phyloP scores from a whole-genome alignment of 2,113 vertebrate species.

The Panthera tigris region DNA sequence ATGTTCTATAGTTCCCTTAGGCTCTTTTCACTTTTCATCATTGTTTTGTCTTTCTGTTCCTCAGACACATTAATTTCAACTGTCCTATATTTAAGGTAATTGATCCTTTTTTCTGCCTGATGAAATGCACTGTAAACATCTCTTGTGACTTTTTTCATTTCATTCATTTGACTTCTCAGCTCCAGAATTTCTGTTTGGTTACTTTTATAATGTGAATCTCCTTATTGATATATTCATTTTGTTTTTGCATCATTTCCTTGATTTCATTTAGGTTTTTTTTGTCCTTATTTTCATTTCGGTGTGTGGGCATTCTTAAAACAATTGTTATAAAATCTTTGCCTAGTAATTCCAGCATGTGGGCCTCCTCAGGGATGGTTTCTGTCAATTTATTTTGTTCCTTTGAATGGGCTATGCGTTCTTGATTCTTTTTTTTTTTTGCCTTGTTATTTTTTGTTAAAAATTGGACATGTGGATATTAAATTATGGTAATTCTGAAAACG shows the following conservation, averaged over 20 bases:
- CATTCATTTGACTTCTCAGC: not conserved
- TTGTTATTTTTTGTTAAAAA: conserved; percentile 2
- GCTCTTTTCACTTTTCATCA: not conserved
- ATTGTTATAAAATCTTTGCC: not conserved
- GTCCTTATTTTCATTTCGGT: not conserved
- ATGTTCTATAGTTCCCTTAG: not conserved
- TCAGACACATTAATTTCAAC: not conserved
- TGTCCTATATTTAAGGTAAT: not conserved
- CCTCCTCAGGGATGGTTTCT: not conserved
- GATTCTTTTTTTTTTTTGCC: not conserved
- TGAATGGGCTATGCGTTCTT: not conserved
- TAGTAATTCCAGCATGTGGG: not conserved
- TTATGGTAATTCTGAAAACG: not conserved
- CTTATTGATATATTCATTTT: not conserved
- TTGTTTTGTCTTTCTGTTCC: not conserved
- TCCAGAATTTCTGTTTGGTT: not conserved
- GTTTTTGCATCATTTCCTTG: not conserved
- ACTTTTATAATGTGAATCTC: not conserved
- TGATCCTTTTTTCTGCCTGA: not conserved
- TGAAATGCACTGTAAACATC: not conserved
- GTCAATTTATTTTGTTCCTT: not conserved
- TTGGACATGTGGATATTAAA: not conserved
- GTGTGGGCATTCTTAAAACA: not conserved
- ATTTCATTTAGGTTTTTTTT: not conserved
- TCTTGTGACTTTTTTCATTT: not conserved